Percentiles rank a stretch among this genome's conserved stretches.
phyloP scores from a whole-genome alignment of 2,888 invertebrate genomes.

The Ornithoptera alexandrae region DNA sequence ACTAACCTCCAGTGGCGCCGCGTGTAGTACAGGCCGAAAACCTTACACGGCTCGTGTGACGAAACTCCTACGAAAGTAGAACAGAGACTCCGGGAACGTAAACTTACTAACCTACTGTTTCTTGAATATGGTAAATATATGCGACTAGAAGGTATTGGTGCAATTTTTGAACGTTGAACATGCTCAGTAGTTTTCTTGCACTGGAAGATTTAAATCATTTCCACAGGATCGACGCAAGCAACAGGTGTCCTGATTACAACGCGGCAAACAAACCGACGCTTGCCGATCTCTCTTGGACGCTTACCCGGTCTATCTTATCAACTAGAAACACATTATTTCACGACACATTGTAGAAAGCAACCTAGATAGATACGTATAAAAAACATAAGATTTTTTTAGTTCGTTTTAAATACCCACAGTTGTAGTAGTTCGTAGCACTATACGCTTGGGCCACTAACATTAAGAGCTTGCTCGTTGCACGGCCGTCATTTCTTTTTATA shows the following conservation, averaged over 20 bases:
- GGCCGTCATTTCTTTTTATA: slow-evolving; percentile 34
- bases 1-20: slow-evolving; percentile 44
- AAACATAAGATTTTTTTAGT: background rate
- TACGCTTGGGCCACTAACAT: slow-evolving; percentile 16
- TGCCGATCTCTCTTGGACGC: slow-evolving; percentile 14
- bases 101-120: slow-evolving; percentile 41
- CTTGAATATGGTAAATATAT: slow-evolving; percentile 56
- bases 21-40: slow-evolving; percentile 39
- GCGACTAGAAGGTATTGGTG: slow-evolving; percentile 42
- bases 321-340: slow-evolving; percentile 13
- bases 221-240: slow-evolving; percentile 42
- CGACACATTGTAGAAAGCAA: slow-evolving; percentile 19
- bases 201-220: slow-evolving; percentile 29
- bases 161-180: slow-evolving; percentile 15
- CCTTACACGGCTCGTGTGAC: slow-evolving; percentile 50
- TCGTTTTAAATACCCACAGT: slow-evolving; percentile 13
- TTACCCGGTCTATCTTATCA: slow-evolving; percentile 31
- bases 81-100: slow-evolving; percentile 45
- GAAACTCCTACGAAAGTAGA: slow-evolving; percentile 47
- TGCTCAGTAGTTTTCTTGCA: slow-evolving; percentile 27
- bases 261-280: slow-evolving; percentile 17
- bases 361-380: slow-evolving; percentile 20
- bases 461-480: slow-evolving; percentile 27
- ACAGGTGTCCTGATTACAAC: slow-evolving; percentile 48
- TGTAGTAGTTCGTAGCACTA: slow-evolving; percentile 7